Evolutionary conservation across 1,140 invertebrate species (phyloP).

Genomic region (Philotrypesis tridentata): DNA sequence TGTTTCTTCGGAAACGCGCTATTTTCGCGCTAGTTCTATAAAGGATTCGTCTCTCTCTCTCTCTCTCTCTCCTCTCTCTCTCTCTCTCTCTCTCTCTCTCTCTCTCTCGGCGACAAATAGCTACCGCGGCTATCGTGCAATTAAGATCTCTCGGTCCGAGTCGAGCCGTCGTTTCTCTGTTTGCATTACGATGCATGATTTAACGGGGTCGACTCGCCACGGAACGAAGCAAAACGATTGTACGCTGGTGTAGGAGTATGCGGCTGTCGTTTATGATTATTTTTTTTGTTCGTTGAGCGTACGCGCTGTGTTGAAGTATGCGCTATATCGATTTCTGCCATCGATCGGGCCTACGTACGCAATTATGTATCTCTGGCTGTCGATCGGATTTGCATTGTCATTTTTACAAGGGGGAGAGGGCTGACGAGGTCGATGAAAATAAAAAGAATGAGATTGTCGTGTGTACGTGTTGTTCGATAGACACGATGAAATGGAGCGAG

Average conservation of each 20-base stretch:
- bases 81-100: no score
- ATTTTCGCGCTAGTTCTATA: background rate
- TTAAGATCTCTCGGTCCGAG: no score
- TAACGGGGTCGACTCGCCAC: slow-evolving; percentile 49
- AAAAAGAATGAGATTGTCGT: no score
- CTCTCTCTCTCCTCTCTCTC: no score
- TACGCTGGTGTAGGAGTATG: no score
- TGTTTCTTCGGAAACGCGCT: background rate
- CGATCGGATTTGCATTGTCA: background rate
- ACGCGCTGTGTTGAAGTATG: background rate
- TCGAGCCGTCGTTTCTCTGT: slow-evolving; percentile 43
- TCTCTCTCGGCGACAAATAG: slow-evolving; percentile 14
- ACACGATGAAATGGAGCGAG: no score
- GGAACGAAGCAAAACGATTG: slow-evolving; percentile 28
- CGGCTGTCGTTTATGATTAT: background rate
- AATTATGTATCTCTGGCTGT: background rate
- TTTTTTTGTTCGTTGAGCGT: background rate
- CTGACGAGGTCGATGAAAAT: background rate
- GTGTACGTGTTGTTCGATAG: no score
- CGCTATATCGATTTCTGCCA: slow-evolving; percentile 1
- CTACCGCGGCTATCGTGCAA: slow-evolving; percentile 59
- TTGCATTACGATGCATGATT: slow-evolving; percentile 63
- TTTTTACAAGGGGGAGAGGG: background rate
- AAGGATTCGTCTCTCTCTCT: background rate
- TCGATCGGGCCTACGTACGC: background rate